These are phyloP conservation scores for Tangara arthus DNA, from an alignment of 2,797 vertebrate species.

Conservation along the genomic window DNA sequence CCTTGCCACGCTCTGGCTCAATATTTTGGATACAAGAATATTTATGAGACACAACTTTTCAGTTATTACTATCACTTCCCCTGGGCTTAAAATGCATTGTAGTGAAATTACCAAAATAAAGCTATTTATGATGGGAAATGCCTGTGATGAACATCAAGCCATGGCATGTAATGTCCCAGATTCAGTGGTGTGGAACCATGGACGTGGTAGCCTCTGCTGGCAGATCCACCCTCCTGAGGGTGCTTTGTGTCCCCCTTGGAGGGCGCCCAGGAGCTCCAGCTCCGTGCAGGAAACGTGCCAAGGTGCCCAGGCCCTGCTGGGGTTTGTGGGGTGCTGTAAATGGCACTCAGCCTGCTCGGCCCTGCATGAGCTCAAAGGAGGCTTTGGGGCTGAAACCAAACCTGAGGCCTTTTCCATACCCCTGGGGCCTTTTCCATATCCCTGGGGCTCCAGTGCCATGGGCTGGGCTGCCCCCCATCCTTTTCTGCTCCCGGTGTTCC, in stretches of 20 bases:
- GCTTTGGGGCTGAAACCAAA: neutral
- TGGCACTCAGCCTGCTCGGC: neutral
- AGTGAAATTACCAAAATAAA: neutral
- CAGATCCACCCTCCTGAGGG: neutral
- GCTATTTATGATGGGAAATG: accelerated
- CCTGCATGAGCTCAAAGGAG: accelerated
- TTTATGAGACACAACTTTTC: neutral
- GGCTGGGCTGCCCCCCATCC: neutral
- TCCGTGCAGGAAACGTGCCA: accelerated
- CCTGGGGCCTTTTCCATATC: neutral
- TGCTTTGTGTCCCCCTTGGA: accelerated
- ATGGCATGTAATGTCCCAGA: accelerated
- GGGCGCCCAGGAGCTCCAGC: neutral
- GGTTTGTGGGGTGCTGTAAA: neutral
- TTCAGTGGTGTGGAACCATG: accelerated
- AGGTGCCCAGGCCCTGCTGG: accelerated
- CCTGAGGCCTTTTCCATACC: accelerated
- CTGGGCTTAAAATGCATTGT: neutral
- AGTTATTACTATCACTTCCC: neutral
- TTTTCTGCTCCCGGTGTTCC: accelerated
- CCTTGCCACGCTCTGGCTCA: accelerated
- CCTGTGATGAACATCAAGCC: neutral
- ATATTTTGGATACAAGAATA: neutral
- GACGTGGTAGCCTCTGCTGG: neutral
- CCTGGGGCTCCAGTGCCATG: accelerated